Percentiles rank a stretch among this genome's conserved stretches.
phyloP scores from a whole-genome alignment of 2,113 vertebrate genomes.

The Sminthopsis crassicaudata region DNA sequence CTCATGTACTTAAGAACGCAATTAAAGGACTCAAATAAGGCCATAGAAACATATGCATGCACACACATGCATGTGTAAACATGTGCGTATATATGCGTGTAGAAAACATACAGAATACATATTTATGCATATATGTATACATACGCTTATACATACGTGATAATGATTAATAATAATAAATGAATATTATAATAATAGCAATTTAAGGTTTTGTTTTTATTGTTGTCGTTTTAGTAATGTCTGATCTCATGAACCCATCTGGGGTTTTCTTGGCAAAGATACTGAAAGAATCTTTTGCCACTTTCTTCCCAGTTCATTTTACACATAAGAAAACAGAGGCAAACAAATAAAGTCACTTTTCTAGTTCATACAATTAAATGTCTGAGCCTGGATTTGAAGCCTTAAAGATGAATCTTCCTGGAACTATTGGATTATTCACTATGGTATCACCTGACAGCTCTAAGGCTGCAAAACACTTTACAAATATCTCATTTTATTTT shows the following conservation, averaged over 20 bases:
- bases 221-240: not conserved
- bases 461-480: not conserved
- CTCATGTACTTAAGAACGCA: conserved; percentile 32
- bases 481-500: not conserved
- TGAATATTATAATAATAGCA: not conserved
- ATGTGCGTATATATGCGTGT: not conserved
- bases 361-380: not conserved
- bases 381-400: not conserved
- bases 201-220: not conserved
- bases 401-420: not conserved
- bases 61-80: not conserved
- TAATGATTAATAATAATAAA: not conserved
- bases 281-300: not conserved
- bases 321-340: not conserved
- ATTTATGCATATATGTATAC: not conserved
- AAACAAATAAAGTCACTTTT: not conserved
- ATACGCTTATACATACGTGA: not conserved
- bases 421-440: not conserved
- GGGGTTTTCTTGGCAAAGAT: not conserved
- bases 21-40: not conserved
- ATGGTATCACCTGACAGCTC: not conserved
- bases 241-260: not conserved
- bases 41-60: not conserved
- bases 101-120: not conserved
- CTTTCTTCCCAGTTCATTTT: not conserved